A percentile compares a stretch with the other conserved stretches of the same genome.
These are phyloP conservation scores for Chrysogorgia sp. DNA, from an alignment of 92 coral and sea anemone species.

Conservation along the genomic window DNA sequence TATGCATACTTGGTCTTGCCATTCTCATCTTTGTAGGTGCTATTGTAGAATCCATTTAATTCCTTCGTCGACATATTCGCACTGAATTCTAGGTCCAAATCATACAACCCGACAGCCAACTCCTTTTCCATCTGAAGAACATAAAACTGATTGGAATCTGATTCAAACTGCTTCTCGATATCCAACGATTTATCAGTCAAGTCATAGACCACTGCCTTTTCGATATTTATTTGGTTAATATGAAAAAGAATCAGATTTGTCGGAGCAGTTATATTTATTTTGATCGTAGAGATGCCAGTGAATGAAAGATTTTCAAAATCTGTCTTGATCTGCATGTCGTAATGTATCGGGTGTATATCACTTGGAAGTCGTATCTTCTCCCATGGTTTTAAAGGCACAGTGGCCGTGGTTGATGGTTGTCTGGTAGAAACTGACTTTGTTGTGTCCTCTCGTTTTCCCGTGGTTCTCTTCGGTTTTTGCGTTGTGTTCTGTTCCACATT, in stretches of 20 bases:
- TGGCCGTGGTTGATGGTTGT: conserved; percentile 63
- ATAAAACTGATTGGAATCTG: conserved; percentile 66
- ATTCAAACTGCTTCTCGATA: conserved; percentile 62
- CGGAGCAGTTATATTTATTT: conserved; percentile 58
- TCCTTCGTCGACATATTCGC: conserved; percentile 47
- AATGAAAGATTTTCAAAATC: conserved; percentile 63
- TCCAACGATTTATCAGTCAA: background rate
- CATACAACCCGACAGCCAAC: conserved; percentile 55
- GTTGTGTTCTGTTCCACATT: background rate
- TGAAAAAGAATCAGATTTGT: conserved; percentile 79
- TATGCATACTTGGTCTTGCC: conserved; percentile 64
- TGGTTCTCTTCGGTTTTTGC: background rate
- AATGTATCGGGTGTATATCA: conserved; percentile 73
- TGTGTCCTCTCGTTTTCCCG: background rate
- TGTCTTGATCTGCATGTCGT: conserved; percentile 67
- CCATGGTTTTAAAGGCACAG: conserved; percentile 78
- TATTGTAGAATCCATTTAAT: conserved; percentile 69
- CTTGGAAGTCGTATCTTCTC: conserved; percentile 87
- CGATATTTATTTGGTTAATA: conserved; percentile 73
- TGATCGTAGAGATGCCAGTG: conserved; percentile 65
- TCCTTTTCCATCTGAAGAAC: conserved; percentile 57
- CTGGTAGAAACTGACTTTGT: background rate
- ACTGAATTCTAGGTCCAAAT: conserved; percentile 58
- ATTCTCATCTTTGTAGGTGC: conserved; percentile 55
- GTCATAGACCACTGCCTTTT: conserved; percentile 53